phyloP scores from a whole-genome alignment of 2,113 vertebrate genomes.

The Pantherophis guttatus region DNA sequence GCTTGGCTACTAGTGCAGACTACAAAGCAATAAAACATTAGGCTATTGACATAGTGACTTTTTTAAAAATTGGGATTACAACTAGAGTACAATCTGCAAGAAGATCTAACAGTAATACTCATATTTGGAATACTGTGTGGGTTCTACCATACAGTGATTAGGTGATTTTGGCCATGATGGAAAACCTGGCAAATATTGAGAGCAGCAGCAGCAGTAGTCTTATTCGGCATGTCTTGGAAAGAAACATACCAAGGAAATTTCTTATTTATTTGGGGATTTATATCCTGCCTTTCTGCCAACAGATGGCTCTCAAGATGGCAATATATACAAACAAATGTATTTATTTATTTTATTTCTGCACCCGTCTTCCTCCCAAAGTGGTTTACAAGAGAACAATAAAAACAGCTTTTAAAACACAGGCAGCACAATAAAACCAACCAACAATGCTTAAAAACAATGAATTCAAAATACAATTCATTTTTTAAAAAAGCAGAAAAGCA shows the following conservation, averaged over 20 bases:
- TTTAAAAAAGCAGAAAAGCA: neutral
- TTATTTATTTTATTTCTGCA: neutral
- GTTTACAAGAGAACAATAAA: neutral
- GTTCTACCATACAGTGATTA: neutral
- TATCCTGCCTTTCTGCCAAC: neutral
- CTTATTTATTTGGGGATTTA: neutral
- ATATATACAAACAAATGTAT: neutral
- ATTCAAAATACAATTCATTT: neutral
- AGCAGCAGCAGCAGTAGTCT: neutral
- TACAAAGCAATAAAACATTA: slow-evolving; percentile 48
- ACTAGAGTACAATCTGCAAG: slow-evolving; percentile 62
- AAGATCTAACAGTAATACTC: slow-evolving; percentile 53
- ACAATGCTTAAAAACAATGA: neutral
- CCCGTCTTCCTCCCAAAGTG: neutral
- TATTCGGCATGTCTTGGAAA: neutral
- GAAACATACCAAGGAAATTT: neutral
- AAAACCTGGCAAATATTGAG: neutral
- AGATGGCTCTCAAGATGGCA: neutral
- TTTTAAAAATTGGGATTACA: slow-evolving; percentile 46
- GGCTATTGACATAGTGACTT: slow-evolving; percentile 18
- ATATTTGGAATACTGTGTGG: neutral
- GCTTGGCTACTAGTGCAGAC: slow-evolving; percentile 61
- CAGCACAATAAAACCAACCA: neutral
- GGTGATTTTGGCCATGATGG: neutral
- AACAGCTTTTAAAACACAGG: neutral